Evolutionary conservation across 2,113 vertebrate genomes (phyloP), one percentile per base, ranked within the genome.

Genomic region (Meriones unguiculatus): DNA sequence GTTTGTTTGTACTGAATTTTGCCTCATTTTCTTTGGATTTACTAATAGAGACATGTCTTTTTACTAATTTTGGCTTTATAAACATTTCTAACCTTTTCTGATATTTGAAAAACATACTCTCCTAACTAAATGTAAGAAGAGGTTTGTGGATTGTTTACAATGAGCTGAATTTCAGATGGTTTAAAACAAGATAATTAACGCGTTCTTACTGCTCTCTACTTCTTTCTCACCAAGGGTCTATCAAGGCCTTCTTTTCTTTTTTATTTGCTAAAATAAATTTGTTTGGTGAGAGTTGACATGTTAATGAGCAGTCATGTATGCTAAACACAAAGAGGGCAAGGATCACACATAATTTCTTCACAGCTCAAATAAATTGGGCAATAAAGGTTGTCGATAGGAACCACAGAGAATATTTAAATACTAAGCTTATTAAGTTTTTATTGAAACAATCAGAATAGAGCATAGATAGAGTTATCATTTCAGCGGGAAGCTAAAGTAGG

Each of bases 391-490:
- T 98, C 98, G 97, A 96, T 98, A 95, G 97, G 97, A 98, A 98
- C 95, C 97, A 96, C 97, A 94, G 94, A 96, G 98, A 97, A 93
- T 98, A 97, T 98, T 98, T 98, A 98, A 99, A 98, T 98, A 98
- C 97, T 98, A 98, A 54, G 28, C 2, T 4, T 67, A 93, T 97
- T 97, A 94, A 82, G 64, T 96, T 98, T 97, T 98, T 98, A 99
- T 98, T 98, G 98, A 98, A 99, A 98, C 98, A 98, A 98, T 98
- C 98, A 98, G 97, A 98, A 98, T 98, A 98, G 98, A 98, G 98
- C 97, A 96, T 75, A 80, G 84, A 96, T 75, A 80, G 84, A 96
- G 87, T 97, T 95, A 95, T 98, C 97, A 98, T 99, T 98, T 97
- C 88, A 97, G 97, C 98, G 98, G 98, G 98, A 98, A 86, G 98